These are phyloP conservation scores for Panthera leo DNA, from an alignment of 2,113 vertebrate genomes.

Conservation along the genomic window DNA sequence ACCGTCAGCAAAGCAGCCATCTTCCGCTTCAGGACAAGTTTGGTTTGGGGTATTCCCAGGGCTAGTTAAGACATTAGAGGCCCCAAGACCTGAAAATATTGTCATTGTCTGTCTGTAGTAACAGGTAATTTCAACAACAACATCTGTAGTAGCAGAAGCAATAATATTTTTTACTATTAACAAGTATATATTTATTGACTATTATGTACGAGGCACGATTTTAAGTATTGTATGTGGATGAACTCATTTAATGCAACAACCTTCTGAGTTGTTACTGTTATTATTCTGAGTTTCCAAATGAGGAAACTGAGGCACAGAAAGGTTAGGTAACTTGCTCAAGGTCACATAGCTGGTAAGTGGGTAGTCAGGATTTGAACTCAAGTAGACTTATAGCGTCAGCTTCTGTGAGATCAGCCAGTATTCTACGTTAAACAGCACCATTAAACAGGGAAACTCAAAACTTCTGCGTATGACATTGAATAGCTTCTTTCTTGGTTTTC, in stretches of 20 bases:
- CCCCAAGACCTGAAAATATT: background rate
- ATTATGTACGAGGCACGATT: background rate
- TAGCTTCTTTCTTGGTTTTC: background rate
- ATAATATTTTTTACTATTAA: background rate
- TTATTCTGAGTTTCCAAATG: background rate
- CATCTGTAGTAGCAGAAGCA: background rate
- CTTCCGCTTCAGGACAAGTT: background rate
- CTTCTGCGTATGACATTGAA: background rate
- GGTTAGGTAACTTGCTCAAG: background rate
- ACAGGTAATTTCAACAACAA: background rate
- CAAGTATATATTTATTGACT: background rate
- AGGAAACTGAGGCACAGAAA: background rate
- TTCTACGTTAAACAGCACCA: background rate
- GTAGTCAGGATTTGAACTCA: background rate
- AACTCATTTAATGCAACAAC: background rate
- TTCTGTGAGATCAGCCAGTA: background rate
- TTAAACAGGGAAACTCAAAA: background rate
- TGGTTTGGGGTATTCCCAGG: background rate
- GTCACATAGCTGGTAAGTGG: background rate
- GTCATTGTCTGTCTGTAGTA: background rate
- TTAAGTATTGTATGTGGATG: background rate
- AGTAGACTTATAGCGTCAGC: background rate
- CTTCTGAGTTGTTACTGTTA: background rate
- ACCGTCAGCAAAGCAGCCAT: background rate
- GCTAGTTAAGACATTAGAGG: background rate